Evolutionary conservation across 2,888 invertebrate genomes (phyloP), one percentile per base, ranked within the genome.

Genomic region (Lycophotia porphyrea): DNA sequence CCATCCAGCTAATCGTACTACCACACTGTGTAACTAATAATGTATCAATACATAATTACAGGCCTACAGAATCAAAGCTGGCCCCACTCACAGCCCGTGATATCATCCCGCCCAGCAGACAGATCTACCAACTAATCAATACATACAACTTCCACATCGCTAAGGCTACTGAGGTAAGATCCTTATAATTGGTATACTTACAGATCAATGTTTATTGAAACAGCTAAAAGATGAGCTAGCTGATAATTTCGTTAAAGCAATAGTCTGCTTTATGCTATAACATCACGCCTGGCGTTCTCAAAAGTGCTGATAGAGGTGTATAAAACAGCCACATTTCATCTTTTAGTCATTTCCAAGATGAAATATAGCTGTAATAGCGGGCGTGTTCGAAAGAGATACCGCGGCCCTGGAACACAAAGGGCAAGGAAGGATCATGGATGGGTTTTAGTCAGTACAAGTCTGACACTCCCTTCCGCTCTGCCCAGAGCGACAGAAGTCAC

Each of bases 121-220:
- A 99, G 95, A 98, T 99, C 88, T 99, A 99, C 94, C 98, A 99
- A 91, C 97, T 99, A 72, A 96, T 98, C 87, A 97, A 99, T 87
- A 98, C 98, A 0, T 99, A 99, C 94, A 98, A 97, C 91, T 98
- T 99, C 92, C 98, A 98, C 89, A 96, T 99, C 87, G 95, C 97
- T 21, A 99, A 99, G 93, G 96, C 97, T 1, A 98, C 98, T 5
- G 99, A 99, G 94, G 97, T 63, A n/a, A 63, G 39, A 39, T n/a
- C 5, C 4, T n/a, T n/a, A 52, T 52, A n/a, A 24, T 49, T n/a
- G n/a, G 8, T n/a, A 49, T 27, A 55, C 55, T 27, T 27, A 55
- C 2, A n/a, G n/a, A 52, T 5, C n/a, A 11, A 52, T 4, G n/a
- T n/a, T 52, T n/a, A 5, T 52, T 52, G n/a, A 52, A 52, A 52